Conservation (phyloP, 2,888 invertebrate species). For the Phorcus lineatus region DNA sequence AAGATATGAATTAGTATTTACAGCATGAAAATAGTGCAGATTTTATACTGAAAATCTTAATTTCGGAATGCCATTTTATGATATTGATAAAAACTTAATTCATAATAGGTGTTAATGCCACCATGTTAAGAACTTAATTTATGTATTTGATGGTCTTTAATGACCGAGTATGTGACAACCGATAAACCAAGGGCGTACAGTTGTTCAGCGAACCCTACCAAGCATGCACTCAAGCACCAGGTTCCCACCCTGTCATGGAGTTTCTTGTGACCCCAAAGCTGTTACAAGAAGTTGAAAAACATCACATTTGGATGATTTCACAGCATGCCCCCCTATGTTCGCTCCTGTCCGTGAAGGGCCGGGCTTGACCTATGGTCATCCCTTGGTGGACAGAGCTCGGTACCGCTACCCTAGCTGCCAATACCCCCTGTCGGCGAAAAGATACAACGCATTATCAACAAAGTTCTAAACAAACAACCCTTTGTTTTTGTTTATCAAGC, state of each 20-base stretch:
- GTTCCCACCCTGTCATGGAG: slow-evolving; percentile 13
- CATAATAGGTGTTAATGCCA: no score
- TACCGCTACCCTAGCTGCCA: neutral
- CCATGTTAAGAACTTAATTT: no score
- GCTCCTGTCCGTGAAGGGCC: neutral
- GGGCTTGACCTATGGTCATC: neutral
- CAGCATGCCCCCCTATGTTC: slow-evolving; percentile 4
- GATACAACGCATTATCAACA: slow-evolving; percentile 3
- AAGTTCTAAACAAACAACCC: neutral
- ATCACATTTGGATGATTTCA: neutral
- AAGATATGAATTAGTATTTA: no score
- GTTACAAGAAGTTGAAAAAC: neutral
- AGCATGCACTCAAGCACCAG: no score
- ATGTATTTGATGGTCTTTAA: no score
- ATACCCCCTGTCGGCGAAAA: neutral
- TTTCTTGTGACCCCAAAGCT: neutral
- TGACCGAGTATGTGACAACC: no score
- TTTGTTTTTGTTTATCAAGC: neutral
- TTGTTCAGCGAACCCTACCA: no score
- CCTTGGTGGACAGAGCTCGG: neutral
- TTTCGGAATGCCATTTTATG: no score
- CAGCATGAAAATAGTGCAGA: no score
- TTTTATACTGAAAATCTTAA: no score
- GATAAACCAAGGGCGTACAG: no score
- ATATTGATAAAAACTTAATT: no score